Percentiles rank a stretch among this genome's conserved stretches.
These are phyloP conservation scores for Ibidorhyncha struthersii DNA, from an alignment of 2,113 vertebrate species.

Conservation along the genomic window DNA sequence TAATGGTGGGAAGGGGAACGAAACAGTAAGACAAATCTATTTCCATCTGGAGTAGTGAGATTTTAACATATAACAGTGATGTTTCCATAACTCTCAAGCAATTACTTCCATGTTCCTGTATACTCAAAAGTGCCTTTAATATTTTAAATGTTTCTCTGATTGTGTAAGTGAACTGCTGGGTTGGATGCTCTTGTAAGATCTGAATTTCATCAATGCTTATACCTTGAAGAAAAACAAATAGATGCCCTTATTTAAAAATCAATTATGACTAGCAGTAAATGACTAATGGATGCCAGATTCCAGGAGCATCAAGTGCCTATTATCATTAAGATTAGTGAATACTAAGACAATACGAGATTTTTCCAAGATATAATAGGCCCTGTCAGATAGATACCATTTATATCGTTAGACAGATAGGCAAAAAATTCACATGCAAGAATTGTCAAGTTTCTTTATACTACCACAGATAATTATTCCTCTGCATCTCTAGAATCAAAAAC, in stretches of 20 bases:
- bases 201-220: not conserved
- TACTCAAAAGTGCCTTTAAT: not conserved
- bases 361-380: not conserved
- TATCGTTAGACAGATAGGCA: not conserved
- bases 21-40: not conserved
- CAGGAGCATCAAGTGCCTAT: not conserved
- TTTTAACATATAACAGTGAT: not conserved
- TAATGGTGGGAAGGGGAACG: not conserved
- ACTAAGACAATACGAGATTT: not conserved
- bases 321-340: not conserved
- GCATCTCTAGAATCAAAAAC: not conserved
- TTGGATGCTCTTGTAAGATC: not conserved
- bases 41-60: not conserved
- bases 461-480: not conserved
- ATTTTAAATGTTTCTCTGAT: not conserved
- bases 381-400: not conserved
- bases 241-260: not conserved
- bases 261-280: not conserved
- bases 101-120: not conserved
- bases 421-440: not conserved
- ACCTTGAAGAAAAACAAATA: not conserved
- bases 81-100: not conserved
- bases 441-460: not conserved
- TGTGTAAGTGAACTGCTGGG: not conserved
- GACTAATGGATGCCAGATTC: not conserved